phyloP scores from a whole-genome alignment of 2,797 vertebrate species.

The Erethizon dorsatum region DNA sequence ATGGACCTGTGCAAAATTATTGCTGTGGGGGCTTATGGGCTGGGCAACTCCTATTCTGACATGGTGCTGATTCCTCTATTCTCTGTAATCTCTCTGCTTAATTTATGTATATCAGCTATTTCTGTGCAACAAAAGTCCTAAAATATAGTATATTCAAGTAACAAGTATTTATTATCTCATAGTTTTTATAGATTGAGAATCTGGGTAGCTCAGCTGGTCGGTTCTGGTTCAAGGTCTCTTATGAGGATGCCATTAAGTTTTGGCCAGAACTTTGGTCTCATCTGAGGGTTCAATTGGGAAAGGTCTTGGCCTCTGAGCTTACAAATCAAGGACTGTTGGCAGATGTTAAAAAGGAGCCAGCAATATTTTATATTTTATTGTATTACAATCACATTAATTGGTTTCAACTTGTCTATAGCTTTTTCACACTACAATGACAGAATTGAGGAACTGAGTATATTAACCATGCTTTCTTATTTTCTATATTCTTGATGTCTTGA shows the following conservation, averaged over 20 bases:
- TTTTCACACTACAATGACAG: not conserved
- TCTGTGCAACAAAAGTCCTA: not conserved
- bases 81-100: conserved; percentile 14
- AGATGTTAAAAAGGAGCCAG: not conserved
- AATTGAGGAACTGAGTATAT: not conserved
- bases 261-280: not conserved
- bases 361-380: conserved; percentile 12
- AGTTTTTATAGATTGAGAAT: not conserved
- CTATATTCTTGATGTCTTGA: not conserved
- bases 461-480: not conserved
- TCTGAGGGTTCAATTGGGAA: not conserved
- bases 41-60: not conserved
- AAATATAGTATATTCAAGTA: not conserved
- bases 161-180: not conserved
- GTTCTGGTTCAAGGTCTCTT: not conserved
- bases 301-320: not conserved
- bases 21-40: not conserved
- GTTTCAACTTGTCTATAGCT: not conserved
- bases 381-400: not conserved
- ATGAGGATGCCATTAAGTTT: not conserved
- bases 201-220: not conserved
- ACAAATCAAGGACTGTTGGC: not conserved
- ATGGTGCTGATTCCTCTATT: not conserved
- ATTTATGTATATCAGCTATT: not conserved
- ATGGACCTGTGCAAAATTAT: not conserved